Conservation (phyloP, 1,140 invertebrate genomes). For the Zeugodacus cucurbitae region DNA sequence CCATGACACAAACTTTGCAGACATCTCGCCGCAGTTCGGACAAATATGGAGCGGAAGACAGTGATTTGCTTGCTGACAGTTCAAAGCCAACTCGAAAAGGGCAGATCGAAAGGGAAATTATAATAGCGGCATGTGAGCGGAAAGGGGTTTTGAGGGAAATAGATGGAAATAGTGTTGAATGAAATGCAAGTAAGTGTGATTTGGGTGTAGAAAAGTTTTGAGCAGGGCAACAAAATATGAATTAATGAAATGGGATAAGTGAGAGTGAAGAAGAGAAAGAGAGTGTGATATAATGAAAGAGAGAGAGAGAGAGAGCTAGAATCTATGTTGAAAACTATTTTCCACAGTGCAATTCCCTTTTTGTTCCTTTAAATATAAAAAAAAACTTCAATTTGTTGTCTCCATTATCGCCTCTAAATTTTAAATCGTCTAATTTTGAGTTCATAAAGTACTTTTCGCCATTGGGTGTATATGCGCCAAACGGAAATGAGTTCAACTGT, state of each 20-base stretch:
- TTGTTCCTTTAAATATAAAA: too few relatives aligned
- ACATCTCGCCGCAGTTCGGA: slow-evolving; percentile 5
- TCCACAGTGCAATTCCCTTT: neutral
- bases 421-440: neutral
- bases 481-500: slow-evolving; percentile 21
- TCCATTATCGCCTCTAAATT: too few relatives aligned
- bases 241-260: too few relatives aligned
- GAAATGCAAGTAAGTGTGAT: neutral
- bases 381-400: too few relatives aligned
- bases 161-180: neutral
- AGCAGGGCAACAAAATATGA: too few relatives aligned
- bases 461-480: neutral
- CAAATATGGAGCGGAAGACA: slow-evolving; percentile 27
- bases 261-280: neutral
- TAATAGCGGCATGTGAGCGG: neutral
- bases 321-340: neutral
- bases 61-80: slow-evolving; percentile 6
- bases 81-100: slow-evolving; percentile 19
- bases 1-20: slow-evolving; percentile 33
- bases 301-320: neutral
- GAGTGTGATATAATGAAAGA: neutral
- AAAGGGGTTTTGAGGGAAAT: neutral
- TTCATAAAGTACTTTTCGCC: neutral
- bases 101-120: neutral
- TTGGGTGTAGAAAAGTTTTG: neutral